Conservation (phyloP, 2,888 invertebrate genomes). For the Drosophila meridiana region DNA sequence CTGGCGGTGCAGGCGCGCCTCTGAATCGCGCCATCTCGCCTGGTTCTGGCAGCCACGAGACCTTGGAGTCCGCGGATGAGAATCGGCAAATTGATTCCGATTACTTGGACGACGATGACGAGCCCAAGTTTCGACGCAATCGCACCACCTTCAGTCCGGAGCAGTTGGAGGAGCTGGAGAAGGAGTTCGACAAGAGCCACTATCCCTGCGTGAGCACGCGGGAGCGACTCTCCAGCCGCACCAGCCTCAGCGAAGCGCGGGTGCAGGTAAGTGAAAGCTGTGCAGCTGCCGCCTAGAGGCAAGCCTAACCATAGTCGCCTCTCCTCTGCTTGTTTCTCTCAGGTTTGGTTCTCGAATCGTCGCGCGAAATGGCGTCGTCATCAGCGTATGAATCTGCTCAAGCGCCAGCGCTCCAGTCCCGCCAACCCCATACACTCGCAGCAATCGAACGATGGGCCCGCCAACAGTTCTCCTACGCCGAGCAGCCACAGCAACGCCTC, state of each 20-base stretch:
- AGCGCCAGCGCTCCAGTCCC: constrained; percentile 87
- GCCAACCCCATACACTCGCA: constrained; percentile 77
- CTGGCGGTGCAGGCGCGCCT: constrained; percentile 29
- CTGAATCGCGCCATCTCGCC: constrained; percentile 85
- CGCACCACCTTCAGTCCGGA: constrained; percentile 97
- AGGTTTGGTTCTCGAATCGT: constrained; percentile 99
- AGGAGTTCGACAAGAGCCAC: constrained; percentile 97
- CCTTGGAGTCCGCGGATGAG: constrained; percentile 84
- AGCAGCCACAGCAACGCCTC: constrained; percentile 82
- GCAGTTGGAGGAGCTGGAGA: constrained; percentile 96
- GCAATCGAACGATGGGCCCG: constrained; percentile 69
- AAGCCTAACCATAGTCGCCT: constrained; percentile 12
- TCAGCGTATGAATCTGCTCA: constrained; percentile 97
- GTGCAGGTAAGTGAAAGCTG: constrained; percentile 91
- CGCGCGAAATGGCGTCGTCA: constrained; percentile 99
- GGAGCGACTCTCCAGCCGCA: constrained; percentile 95
- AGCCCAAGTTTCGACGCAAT: constrained; percentile 96
- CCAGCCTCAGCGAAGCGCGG: constrained; percentile 96
- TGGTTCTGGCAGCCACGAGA: constrained; percentile 85
- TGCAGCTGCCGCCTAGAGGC: neutral
- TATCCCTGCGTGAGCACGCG: constrained; percentile 97
- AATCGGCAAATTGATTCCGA: constrained; percentile 88
- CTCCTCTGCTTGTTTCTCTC: constrained; percentile 57
- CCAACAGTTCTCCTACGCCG: constrained; percentile 80
- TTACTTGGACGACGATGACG: constrained; percentile 91